These are phyloP conservation scores for Ascidia mentula DNA, from an alignment of 23 tunicate genomes.

Conservation along the genomic window DNA sequence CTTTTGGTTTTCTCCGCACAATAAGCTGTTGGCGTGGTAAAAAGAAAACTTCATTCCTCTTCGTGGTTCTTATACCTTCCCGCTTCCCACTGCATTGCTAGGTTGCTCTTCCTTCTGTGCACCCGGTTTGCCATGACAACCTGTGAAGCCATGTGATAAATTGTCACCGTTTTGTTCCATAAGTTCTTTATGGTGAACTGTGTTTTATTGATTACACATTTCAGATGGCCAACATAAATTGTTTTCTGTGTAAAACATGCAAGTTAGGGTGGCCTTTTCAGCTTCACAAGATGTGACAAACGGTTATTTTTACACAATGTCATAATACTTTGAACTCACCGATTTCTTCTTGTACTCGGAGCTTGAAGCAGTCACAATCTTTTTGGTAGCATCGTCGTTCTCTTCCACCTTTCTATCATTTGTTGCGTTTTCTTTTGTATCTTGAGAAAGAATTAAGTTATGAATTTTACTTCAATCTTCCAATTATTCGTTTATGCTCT, in stretches of 20 bases:
- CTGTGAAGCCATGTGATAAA: too few species aligned
- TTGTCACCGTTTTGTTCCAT: too few species aligned
- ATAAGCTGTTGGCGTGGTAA: too few species aligned
- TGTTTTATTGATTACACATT: too few species aligned
- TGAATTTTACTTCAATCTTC: neutral
- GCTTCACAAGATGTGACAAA: too few species aligned
- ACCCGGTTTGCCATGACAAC: conserved; percentile 70
- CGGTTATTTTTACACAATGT: too few species aligned
- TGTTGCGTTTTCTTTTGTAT: neutral
- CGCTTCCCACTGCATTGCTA: conserved; percentile 68
- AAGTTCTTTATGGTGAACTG: too few species aligned
- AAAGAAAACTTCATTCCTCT: conserved; percentile 14
- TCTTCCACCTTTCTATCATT: neutral
- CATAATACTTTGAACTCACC: too few species aligned
- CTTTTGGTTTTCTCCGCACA: too few species aligned
- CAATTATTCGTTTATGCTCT: neutral
- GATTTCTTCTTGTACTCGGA: conserved; percentile 43
- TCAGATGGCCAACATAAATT: too few species aligned
- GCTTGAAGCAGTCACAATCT: conserved; percentile 3
- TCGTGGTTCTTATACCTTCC: conserved; percentile 56
- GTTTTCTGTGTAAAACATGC: too few species aligned
- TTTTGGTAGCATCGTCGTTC: neutral
- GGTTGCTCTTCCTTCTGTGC: conserved; percentile 44
- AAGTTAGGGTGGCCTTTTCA: too few species aligned
- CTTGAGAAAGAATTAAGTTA: neutral